phyloP scores from a whole-genome alignment of 2,113 vertebrate genomes.

The Pitta sordida region DNA sequence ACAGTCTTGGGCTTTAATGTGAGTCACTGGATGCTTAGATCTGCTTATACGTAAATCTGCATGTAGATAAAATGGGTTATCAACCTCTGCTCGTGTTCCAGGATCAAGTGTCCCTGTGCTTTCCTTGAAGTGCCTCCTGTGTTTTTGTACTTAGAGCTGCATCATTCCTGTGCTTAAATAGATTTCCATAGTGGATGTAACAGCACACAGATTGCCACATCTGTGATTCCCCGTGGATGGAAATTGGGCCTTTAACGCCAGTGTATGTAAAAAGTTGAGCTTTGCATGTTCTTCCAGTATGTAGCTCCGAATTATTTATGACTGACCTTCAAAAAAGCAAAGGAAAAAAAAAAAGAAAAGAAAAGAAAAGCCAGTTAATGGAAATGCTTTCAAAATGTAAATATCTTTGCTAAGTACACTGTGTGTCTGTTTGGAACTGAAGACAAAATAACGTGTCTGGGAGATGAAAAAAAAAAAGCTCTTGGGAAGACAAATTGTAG shows the following conservation, averaged over 20 bases:
- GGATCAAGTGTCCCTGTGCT: neutral
- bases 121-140: neutral
- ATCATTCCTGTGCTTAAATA: neutral
- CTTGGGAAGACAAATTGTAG: neutral
- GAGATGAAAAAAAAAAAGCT: neutral
- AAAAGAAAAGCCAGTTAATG: neutral
- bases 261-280: neutral
- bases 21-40: neutral
- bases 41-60: no score
- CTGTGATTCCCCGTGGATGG: neutral
- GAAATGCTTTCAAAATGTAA: constrained; percentile 34
- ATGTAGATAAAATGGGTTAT: neutral
- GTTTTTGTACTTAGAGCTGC: neutral
- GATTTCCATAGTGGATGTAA: no score
- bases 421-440: neutral
- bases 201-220: neutral
- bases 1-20: neutral
- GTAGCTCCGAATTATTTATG: constrained; percentile 54
- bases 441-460: constrained; percentile 29
- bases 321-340: constrained; percentile 44
- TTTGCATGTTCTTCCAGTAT: neutral
- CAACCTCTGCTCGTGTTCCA: neutral
- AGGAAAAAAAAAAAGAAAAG: no score
- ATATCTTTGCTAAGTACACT: neutral
- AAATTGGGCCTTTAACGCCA: neutral